Base-by-base conservation (phyloP, 2,888 invertebrate genomes). In the Zygogramma bicolorata region DNA sequence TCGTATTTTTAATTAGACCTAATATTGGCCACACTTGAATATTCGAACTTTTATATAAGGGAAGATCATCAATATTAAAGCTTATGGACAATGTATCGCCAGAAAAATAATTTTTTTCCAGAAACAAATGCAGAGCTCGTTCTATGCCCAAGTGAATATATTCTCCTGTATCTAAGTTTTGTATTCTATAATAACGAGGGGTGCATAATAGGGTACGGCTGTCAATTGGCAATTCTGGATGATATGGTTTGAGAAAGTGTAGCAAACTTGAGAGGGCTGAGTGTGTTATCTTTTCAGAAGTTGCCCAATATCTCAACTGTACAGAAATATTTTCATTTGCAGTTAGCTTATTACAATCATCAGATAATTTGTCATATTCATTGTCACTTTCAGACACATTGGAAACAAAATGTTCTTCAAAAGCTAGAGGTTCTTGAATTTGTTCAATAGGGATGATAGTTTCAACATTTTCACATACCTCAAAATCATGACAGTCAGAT, bases 51-150 rank as follows among this genome's bases (percentile, higher is more conserved):
- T 70, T 65, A 58, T 49, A 75, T 6, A 72, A 46, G 10, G 71
- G 75, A 20, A 75, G 20, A 46, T 72, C 72, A 63, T 75, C 72
- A 62, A 75, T 62, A 61, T 75, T 75, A 58, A 74, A 68, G 60
- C 67, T 57, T 40, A 68, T 20, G 10, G 13, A 6, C 7, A 71
- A 27, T 34, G 27, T 42, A 27, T 62, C 25, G 2, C 22, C 53
- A 53, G 15, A 6, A 62, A 69, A 62, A 27, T 34, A 1, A 5
- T 67, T 40, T 6, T 69, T 40, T 61, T 38, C 49, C 3, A 38
- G 42, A 25, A 62, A 70, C 42, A 59, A 49, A 53, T 27, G 31
- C 34, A 60, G 29, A 31, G 22, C 18, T 18, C 22, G 27, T 22
- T 60, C 59, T 60, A 34, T 27, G 20, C 59, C 59, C 31, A 60